Conservation (phyloP, 1,140 invertebrate species). For the Euura lappo region DNA sequence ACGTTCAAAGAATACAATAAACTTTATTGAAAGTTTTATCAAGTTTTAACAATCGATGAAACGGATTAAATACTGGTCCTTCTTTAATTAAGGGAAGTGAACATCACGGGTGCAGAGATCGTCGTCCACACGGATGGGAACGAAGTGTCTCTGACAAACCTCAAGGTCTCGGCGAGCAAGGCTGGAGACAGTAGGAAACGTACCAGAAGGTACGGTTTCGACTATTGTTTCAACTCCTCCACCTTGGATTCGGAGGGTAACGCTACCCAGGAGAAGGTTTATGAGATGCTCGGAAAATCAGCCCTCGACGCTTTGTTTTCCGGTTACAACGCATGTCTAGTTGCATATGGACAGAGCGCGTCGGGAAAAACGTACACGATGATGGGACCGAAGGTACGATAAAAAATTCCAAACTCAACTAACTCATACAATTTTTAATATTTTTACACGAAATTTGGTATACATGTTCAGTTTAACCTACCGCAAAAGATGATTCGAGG, state of each 20-base stretch:
- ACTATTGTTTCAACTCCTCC: conserved; percentile 75
- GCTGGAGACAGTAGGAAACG: conserved; percentile 71
- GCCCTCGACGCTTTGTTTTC: conserved; percentile 64
- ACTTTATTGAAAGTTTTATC: too few relatives aligned
- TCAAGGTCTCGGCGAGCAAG: conserved; percentile 68
- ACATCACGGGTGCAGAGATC: conserved; percentile 39
- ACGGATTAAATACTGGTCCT: too few relatives aligned
- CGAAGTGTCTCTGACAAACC: conserved; percentile 44
- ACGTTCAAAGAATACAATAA: too few relatives aligned
- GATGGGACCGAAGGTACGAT: conserved; percentile 65
- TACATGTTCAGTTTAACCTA: too few relatives aligned
- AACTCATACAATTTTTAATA: too few relatives aligned
- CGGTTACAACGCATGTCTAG: conserved; percentile 69
- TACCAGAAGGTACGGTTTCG: conserved; percentile 71
- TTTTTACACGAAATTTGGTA: too few relatives aligned
- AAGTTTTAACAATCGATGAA: too few relatives aligned
- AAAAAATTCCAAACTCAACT: too few relatives aligned
- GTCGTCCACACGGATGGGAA: conserved; percentile 38
- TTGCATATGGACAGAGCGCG: conserved; percentile 83
- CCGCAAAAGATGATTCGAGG: too few relatives aligned
- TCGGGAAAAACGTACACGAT: conserved; percentile 83
- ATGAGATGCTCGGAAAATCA: conserved; percentile 68
- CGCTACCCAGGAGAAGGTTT: conserved; percentile 72
- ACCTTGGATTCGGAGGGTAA: conserved; percentile 57
- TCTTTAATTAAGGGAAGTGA: conserved; percentile 36